Base-by-base conservation (phyloP, 2,888 invertebrate species). In the Octodonta nipae region DNA sequence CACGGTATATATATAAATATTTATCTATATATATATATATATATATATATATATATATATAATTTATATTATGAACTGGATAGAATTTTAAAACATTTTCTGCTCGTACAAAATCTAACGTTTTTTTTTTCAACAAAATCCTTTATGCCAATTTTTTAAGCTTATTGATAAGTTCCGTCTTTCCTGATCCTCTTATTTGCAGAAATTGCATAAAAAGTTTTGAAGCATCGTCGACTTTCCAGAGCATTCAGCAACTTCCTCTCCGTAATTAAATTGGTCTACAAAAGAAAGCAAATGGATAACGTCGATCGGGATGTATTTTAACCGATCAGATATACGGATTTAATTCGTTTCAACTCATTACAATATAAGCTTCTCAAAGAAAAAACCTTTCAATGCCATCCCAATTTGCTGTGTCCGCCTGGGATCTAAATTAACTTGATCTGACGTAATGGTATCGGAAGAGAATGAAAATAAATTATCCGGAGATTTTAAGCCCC, bases 351-450 rank as follows among this genome's bases (percentile, higher is more conserved):
- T 39, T 38, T 36, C 36, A 40, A 32, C 30, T 33, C 30, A 36
- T 36, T 33, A 36, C 39, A 40, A 40, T 40, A 42, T 37, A 42
- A 42, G 39, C 39, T 38, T 38, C 37, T 37, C 32, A 38, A 35
- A 34, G 25, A 16, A 12, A 34, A 30, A 34, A 15, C 34, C 26
- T 22, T 34, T 34, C 22, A n/a, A n/a, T n/a, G n/a, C n/a, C n/a
- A 20, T n/a, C 17, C 29, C 25, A 30, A 30, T 15, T 28, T 13
- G 17, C 29, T 30, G 17, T 34, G 8, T 17, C 16, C 13, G 29
- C 13, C 24, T 24, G 13, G 15, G 22, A 26, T 25, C 34, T 34
- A 28, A 34, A 34, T 34, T 34, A 34, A 17, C 26, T 20, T 17
- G 15, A 30, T 28, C 25, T 34, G 34, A 26, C 28, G 6, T 16